Evolutionary conservation across 2,113 vertebrate species (phyloP).

Genomic region (Phocoena sinus): DNA sequence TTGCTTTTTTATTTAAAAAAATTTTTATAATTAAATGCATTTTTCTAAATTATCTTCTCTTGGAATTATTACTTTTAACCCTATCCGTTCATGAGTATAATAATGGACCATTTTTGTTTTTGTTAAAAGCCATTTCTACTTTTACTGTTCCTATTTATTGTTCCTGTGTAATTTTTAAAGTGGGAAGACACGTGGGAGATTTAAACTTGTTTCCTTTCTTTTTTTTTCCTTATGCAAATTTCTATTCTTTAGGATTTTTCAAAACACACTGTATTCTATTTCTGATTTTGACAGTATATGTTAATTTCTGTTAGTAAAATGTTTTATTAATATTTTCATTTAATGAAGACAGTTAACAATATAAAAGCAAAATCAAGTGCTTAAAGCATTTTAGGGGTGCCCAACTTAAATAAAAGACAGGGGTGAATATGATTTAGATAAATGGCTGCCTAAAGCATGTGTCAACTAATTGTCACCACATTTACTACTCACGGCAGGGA

Average conservation of each 20-base stretch:
- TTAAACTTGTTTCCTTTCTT: neutral
- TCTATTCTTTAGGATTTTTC: neutral
- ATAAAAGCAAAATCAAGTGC: neutral
- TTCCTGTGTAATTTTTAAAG: slow-evolving; percentile 35
- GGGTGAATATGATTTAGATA: neutral
- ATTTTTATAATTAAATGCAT: slow-evolving; percentile 80
- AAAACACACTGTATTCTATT: neutral
- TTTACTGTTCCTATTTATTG: neutral
- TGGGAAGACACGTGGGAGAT: neutral
- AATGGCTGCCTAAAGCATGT: neutral
- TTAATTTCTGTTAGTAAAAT: neutral
- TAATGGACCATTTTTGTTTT: neutral
- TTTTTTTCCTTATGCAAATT: neutral
- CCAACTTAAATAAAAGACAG: neutral
- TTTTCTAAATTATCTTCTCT: slow-evolving; percentile 76
- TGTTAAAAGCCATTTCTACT: neutral
- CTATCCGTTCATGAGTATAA: neutral
- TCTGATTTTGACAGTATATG: neutral
- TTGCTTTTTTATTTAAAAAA: slow-evolving; percentile 80
- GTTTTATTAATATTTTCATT: neutral
- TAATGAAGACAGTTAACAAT: neutral
- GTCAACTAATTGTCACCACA: neutral
- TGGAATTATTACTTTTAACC: slow-evolving; percentile 62
- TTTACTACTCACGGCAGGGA: neutral
- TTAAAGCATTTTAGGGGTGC: neutral